A percentile compares a stretch with the other conserved stretches of the same genome.
phyloP scores from a whole-genome alignment of 2,888 invertebrate species.

The Onthophagus sagittarius region DNA sequence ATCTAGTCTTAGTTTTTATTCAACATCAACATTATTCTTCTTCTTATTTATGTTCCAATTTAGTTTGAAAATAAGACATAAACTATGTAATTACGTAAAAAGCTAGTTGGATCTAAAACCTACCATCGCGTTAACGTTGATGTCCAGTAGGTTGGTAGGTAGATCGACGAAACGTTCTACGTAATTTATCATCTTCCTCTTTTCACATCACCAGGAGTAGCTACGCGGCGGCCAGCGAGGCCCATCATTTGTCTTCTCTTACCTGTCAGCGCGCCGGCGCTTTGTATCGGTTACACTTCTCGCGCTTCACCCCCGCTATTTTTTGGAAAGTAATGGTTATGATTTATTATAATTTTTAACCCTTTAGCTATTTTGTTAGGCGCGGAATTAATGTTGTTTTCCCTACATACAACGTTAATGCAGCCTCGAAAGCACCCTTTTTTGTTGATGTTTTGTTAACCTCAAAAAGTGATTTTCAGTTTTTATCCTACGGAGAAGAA shows the following conservation, averaged over 20 bases:
- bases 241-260: conserved; percentile 47
- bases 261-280: conserved; percentile 45
- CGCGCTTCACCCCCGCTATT: conserved; percentile 25
- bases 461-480: background rate
- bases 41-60: no score
- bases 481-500: background rate
- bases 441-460: background rate
- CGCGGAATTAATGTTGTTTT: conserved; percentile 25
- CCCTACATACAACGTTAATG: background rate
- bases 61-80: no score
- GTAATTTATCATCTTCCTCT: conserved; percentile 45
- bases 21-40: no score
- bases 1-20: no score
- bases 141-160: conserved; percentile 40
- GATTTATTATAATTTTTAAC: conserved; percentile 44
- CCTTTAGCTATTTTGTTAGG: conserved; percentile 40
- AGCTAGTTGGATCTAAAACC: no score
- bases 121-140: conserved; percentile 24
- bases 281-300: conserved; percentile 46
- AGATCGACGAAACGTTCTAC: conserved; percentile 37
- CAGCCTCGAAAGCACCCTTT: background rate
- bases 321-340: conserved; percentile 35
- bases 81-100: no score
- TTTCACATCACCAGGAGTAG: conserved; percentile 38
- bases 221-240: conserved; percentile 30